Base-by-base conservation (phyloP, 2,888 invertebrate genomes). In the Epirrita christyi region DNA sequence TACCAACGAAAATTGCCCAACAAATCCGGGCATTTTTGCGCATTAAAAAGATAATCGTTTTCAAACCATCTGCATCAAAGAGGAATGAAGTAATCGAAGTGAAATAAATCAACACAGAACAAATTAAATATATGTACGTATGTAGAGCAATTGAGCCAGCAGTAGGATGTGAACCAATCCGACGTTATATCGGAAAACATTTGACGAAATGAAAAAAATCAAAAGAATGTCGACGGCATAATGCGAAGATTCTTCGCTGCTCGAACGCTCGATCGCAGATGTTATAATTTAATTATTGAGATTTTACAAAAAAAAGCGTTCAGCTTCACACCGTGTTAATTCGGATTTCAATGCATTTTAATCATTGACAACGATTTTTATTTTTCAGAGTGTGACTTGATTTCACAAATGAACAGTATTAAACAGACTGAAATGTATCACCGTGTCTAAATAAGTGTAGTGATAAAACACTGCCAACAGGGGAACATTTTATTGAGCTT, bases 121-220 rank as follows among this genome's bases (percentile, higher is more conserved):
- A 83, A 85, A 86, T 87, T 83, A 85, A 86, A 83, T 81, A n/a
- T n/a, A n/a, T n/a, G n/a, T n/a, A 81, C 81, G 78, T 81, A 77
- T 83, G 78, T 78, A 72, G 69, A 81, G 75, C 77, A 76, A 82
- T 81, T 78, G 79, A 81, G 77, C 75, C 69, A 72, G 57, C 71
- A 67, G 64, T 57, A 63, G 60, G 61, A 73, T 75, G 73, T 73
- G 80, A 78, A 76, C 73, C 78, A 76, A 81, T 77, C 69, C 71
- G 60, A 64, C 66, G 73, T 63, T 73, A 74, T 72, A 77, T 71
- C 67, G 67, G 48, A 74, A 76, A 76, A 78, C 68, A 74, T 81
- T 78, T 60, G 65, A 72, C 76, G 73, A 81, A 82, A 81, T 76
- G 72, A 77, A 77, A 72, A 70, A 67, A 58, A 42, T 42, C 65